Evolutionary conservation across 1,140 invertebrate genomes (phyloP), one percentile per base, ranked within the genome.

Genomic region (Bombyx mandarina): DNA sequence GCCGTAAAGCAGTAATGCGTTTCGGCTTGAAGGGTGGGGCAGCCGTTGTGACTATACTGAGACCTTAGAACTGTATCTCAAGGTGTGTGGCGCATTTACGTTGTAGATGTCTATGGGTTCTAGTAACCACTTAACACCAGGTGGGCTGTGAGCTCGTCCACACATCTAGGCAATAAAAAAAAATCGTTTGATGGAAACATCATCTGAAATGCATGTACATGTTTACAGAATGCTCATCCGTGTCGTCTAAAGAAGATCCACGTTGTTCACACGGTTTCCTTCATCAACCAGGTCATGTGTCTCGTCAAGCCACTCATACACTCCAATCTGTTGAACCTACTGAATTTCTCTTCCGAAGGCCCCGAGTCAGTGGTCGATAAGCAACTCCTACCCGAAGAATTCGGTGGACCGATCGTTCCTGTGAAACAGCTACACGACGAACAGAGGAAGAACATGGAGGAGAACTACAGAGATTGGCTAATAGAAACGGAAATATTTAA

Each of bases 201-300:
- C 26, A 1, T 35, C 26, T 35, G 26, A 35, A 3, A 35, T 35
- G 26, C 4, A 35, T 5, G 2, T 45, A 35, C 45, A 9, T 53
- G 42, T 12, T 88, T 89, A 44, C 75, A 91, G 90, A 90, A 89
- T 59, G 90, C 90, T 1, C 90, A 91, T 71, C 91, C 91, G 1
- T 89, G 86, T 42, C 84, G 90, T 57, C 72, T 91, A 43, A 91
- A 91, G 72, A 89, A 87, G 62, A 89, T 91, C 58, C 90, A 91
- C 67, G 86, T 91, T 1, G 82, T 91, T 6, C 90, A 91, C 63
- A 90, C 90, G 0, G 89, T 90, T 0, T 89, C 88, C 4, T 91
- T 90, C 73, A 90, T 91, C 54, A 90, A 91, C 68, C 90, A 91
- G 73, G 86, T 91, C 2, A 90, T 91, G 90, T 86, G 88, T 55